phyloP scores from a whole-genome alignment of 2,888 invertebrate species.

The Nephrotoma flavescens region DNA sequence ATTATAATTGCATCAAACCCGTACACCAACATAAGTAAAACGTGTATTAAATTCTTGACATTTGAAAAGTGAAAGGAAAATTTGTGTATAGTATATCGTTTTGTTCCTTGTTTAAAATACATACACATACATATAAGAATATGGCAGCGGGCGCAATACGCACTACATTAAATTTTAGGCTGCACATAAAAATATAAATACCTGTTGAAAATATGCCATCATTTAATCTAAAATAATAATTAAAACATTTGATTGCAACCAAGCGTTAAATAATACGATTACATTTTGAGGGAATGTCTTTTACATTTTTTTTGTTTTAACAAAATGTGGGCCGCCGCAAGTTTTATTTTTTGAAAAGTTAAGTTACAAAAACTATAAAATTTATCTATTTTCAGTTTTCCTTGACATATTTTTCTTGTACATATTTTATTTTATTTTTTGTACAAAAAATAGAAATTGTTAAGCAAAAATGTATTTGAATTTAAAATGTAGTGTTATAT shows the following conservation, averaged over 20 bases:
- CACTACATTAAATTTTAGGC: background rate
- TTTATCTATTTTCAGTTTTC: background rate
- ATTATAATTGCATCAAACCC: background rate
- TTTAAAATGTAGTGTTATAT: background rate
- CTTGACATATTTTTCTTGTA: background rate
- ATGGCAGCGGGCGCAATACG: background rate
- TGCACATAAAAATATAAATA: background rate
- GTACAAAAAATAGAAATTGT: background rate
- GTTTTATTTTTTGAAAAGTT: background rate
- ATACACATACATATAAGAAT: background rate
- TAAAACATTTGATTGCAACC: background rate
- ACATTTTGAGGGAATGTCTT: background rate
- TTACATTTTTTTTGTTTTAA: background rate
- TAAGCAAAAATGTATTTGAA: background rate
- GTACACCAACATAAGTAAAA: background rate
- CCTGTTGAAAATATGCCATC: background rate
- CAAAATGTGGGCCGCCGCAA: background rate
- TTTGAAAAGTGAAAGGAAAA: background rate
- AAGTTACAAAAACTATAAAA: background rate
- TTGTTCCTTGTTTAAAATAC: background rate
- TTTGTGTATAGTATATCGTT: background rate
- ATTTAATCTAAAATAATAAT: background rate
- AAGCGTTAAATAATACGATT: background rate
- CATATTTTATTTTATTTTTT: background rate
- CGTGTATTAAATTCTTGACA: background rate